Conservation (phyloP, 2,113 vertebrate genomes). For the Tympanuchus pallidicinctus region DNA sequence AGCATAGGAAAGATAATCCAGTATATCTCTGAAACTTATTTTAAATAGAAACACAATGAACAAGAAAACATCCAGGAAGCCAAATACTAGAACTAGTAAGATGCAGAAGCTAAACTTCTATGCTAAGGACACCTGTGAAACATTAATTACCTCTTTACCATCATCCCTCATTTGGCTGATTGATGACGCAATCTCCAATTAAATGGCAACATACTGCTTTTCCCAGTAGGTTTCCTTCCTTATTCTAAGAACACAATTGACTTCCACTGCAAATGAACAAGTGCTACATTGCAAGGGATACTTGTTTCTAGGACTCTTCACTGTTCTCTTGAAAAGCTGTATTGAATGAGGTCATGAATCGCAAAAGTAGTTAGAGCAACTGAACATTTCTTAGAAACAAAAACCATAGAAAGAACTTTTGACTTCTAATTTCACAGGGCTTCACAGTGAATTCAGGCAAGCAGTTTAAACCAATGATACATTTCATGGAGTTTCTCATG, state of each 20-base stretch:
- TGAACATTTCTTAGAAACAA: not conserved
- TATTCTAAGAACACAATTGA: not conserved
- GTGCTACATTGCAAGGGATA: not conserved
- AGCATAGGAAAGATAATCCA: not conserved
- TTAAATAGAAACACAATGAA: not conserved
- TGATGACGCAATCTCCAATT: conserved; percentile 52
- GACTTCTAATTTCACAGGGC: not conserved
- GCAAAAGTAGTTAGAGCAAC: not conserved
- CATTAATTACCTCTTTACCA: not conserved
- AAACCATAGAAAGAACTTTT: not conserved
- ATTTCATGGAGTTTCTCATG: not conserved
- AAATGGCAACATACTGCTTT: not conserved
- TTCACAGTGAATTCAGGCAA: not conserved
- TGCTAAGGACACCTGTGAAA: not conserved
- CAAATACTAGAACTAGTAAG: not conserved
- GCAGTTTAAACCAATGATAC: not conserved
- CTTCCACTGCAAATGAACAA: not conserved
- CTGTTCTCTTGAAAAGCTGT: not conserved
- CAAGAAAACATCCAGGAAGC: not conserved
- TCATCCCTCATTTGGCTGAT: not conserved
- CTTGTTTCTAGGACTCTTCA: not conserved
- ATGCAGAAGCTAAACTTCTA: not conserved
- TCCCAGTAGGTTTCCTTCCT: not conserved
- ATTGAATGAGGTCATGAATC: not conserved
- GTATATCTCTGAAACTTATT: not conserved